Base-by-base conservation (phyloP, 2,113 vertebrate species). In the Urocitellus parryii region DNA sequence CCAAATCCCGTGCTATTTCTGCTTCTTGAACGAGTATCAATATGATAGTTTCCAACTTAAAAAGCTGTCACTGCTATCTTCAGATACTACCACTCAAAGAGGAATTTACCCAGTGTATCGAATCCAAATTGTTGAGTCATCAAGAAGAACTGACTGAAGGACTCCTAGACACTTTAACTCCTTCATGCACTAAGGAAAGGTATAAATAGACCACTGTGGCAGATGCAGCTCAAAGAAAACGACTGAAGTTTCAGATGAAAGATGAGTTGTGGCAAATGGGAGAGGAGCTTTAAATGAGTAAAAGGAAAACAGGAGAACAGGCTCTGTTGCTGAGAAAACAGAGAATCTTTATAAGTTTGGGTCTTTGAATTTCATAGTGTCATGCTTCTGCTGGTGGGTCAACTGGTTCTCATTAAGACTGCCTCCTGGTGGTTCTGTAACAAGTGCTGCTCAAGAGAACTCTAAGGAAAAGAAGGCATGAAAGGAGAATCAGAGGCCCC, bases 71-170 rank as follows among this genome's bases (percentile, higher is more conserved):
- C 11, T 48, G 5, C 65, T 82, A 14, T 81, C 61, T 81, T 79
- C n/a, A 94, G 56, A 87, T 24, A 79, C 39, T 63, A 70, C 20
- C 84, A 29, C 65, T 96, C 39, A 34, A 79, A 92, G 70, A 51
- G n/a, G 37, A 83, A 90, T 72, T n/a, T 78, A 32, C 76, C 68
- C 42, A 88, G 5, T 8, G 10, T 56, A n/a, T 39, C 63, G 82
- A 92, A 84, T 14, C 39, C 93, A 85, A 72, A 25, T 5, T 79
- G 5, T 2, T 67, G 77, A 70, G 74, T 76, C 79, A 95, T 29
- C 51, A 73, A 45, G 76, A 63, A 91, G 51, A 45, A 84, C 25
- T 25, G 58, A 74, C 22, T 5, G 73, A 58, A 90, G 72, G 29
- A 63, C 87, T 48, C 2, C 12, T 24, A 39, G 53, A 13, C 20